Conservation (phyloP, 2,888 invertebrate genomes). For the Tachina lurida region DNA sequence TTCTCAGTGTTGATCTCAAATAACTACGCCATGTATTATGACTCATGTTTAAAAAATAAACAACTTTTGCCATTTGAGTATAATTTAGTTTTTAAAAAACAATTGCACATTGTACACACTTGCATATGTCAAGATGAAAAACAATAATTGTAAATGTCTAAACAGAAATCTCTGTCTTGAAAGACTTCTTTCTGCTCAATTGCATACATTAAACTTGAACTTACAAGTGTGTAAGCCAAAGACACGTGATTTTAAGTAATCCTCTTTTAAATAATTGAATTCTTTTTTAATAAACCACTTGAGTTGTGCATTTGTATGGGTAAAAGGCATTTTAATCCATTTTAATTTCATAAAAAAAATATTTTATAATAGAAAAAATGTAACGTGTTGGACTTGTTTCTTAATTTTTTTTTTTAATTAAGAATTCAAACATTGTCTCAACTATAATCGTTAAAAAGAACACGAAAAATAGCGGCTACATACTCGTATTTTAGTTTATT, state of each 20-base stretch:
- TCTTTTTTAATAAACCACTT: conserved; percentile 13
- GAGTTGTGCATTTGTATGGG: neutral
- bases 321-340: conserved; percentile 14
- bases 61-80: neutral
- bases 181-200: conserved; percentile 7
- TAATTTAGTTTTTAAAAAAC: conserved; percentile 11
- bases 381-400: conserved; percentile 41
- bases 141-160: conserved; percentile 17
- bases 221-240: conserved; percentile 1
- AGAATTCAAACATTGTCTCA: conserved; percentile 33
- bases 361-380: neutral
- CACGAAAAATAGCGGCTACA: conserved; percentile 17
- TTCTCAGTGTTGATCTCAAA: neutral
- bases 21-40: neutral
- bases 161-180: neutral
- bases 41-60: conserved; percentile 18
- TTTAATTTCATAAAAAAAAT: conserved; percentile 7
- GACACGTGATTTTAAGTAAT: conserved; percentile 14
- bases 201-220: conserved; percentile 50
- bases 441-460: conserved; percentile 39
- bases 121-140: conserved; percentile 8
- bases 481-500: conserved; percentile 3
- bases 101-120: neutral
- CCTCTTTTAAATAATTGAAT: neutral
- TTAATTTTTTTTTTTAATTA: conserved; percentile 17